Percentiles rank a stretch among this genome's conserved stretches.
Conservation (phyloP, 1,140 invertebrate species). For the Tribolium madens region DNA sequence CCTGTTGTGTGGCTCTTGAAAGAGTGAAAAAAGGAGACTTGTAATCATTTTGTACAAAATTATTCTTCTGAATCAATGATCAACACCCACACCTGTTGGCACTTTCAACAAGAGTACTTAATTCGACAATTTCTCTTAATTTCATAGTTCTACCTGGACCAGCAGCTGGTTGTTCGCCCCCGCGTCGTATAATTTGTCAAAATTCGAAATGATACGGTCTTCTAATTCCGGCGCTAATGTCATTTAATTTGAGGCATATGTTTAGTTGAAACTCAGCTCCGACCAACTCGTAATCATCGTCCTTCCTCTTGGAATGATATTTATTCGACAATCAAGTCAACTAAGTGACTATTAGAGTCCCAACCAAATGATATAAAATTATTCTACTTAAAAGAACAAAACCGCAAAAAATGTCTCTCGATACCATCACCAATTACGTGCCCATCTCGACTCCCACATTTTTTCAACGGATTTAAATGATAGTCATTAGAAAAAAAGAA, state of each 20-base stretch:
- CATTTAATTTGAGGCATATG: slow-evolving; percentile 61
- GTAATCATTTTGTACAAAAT: slow-evolving; percentile 24
- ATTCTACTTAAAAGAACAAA: slow-evolving; percentile 50
- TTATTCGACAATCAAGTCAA: slow-evolving; percentile 56
- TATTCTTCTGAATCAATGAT: neutral
- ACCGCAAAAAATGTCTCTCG: slow-evolving; percentile 58
- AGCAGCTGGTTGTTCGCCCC: neutral
- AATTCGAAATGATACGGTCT: slow-evolving; percentile 54
- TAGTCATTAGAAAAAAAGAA: neutral
- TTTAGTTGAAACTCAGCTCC: slow-evolving; percentile 48
- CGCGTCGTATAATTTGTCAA: slow-evolving; percentile 48
- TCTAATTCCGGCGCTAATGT: slow-evolving; percentile 53
- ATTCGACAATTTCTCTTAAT: neutral
- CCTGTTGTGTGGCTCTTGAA: neutral
- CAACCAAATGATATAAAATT: slow-evolving; percentile 59
- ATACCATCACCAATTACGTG: slow-evolving; percentile 50
- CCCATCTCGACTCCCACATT: slow-evolving; percentile 19
- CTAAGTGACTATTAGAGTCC: slow-evolving; percentile 56
- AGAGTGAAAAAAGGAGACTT: neutral
- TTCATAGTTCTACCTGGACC: neutral
- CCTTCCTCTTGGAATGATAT: slow-evolving; percentile 55
- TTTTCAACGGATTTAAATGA: slow-evolving; percentile 27
- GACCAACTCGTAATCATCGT: slow-evolving; percentile 48
- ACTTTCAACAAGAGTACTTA: too few relatives aligned
- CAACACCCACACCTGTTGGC: neutral